Base-by-base conservation (phyloP, 2,113 vertebrate species). In the Peromyscus leucopus region DNA sequence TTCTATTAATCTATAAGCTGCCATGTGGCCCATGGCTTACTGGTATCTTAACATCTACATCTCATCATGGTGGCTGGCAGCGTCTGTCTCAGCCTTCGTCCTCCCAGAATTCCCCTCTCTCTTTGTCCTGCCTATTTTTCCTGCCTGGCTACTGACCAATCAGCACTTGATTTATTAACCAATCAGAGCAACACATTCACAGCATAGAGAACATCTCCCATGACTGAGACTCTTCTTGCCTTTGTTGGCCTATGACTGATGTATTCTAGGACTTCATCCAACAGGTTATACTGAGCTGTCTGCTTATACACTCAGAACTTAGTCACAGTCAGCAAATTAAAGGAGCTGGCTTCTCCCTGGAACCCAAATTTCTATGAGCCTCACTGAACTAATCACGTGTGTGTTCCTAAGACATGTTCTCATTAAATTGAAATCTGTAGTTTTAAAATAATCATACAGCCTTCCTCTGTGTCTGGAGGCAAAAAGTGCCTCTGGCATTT, bases 401-500 rank as follows among this genome's bases (percentile, higher is more conserved):
- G 0, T 31, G 2, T 93, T 93, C 28, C 78, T 22, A 24, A 75
- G 76, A 55, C 19, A 17, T 28, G 16, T 16, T 71, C 69, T 85
- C 80, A 39, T 67, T 42, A 89, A 82, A 71, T 67, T 4, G 36
- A 67, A 78, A n/a, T 83, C 39, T 92, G 1, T 74, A 13, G 75
- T 55, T 72, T 85, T 26, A 24, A 79, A 74, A 10, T 63, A 57
- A 78, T 33, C 6, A 1, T 15, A 3, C 0, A 11, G 31, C 36
- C 48, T 86, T 71, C 26, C 9, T 57, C 42, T n/a, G 31, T 15
- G 61, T 71, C 57, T 78, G 33, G 16, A 51, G 85, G n/a, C 16
- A 7, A 11, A n/a, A 11, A 15, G 55, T 19, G 0, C 1, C 17
- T 46, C 13, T 55, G 3, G 31, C 0, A 1, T n/a, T 87, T 67